Evolutionary conservation across 2,113 vertebrate species (phyloP).

Genomic region (Hoplias malabaricus): DNA sequence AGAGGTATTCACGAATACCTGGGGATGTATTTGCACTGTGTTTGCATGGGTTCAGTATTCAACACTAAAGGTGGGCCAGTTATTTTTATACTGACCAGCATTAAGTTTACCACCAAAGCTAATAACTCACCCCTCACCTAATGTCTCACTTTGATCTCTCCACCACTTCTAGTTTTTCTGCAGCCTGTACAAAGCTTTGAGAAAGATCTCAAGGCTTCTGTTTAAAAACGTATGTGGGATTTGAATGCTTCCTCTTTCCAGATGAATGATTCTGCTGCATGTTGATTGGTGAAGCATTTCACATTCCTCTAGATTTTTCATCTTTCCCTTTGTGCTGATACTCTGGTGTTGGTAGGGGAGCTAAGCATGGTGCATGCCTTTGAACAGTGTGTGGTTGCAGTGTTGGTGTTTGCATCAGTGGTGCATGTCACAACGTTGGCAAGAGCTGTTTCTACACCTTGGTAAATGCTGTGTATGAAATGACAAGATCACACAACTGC

Average conservation of each 20-base stretch:
- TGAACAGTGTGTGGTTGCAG: slow-evolving; percentile 12
- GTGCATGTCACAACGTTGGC: slow-evolving; percentile 49
- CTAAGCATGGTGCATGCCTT: slow-evolving; percentile 28
- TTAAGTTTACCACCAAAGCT: too few species aligned
- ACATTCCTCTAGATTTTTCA: too few species aligned
- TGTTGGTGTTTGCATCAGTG: slow-evolving; percentile 11
- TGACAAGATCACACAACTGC: slow-evolving; percentile 63
- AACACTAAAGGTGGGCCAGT: too few species aligned
- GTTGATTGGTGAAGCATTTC: too few species aligned
- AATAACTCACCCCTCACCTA: too few species aligned
- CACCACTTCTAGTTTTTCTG: slow-evolving; percentile 63
- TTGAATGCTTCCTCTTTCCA: slow-evolving; percentile 35
- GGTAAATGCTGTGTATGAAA: slow-evolving; percentile 58
- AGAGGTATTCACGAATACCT: background rate
- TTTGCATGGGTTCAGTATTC: background rate
- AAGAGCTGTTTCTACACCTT: slow-evolving; percentile 59
- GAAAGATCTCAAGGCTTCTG: slow-evolving; percentile 69
- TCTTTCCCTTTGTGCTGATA: too few species aligned
- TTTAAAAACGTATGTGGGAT: slow-evolving; percentile 68
- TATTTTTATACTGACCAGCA: background rate
- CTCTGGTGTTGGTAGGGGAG: background rate
- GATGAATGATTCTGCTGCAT: background rate
- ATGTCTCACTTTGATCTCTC: slow-evolving; percentile 46
- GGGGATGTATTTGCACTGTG: background rate
- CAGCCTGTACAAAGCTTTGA: slow-evolving; percentile 68